Evolutionary conservation across 2,888 invertebrate genomes (phyloP), one percentile per base, ranked within the genome.

Genomic region (Erannis defoliaria): DNA sequence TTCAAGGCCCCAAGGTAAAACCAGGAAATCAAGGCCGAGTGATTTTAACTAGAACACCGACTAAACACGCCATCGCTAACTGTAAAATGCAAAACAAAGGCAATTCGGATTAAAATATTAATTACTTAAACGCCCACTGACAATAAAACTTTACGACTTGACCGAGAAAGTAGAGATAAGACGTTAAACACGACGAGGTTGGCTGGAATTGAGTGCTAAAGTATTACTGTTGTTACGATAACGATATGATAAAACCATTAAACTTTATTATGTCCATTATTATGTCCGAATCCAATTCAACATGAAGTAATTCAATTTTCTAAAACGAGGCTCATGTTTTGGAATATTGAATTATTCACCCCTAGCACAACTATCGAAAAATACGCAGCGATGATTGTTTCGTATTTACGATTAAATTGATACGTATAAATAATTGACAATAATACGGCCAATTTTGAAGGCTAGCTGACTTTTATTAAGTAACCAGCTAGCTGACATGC

Each of bases 11-110:
- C 54, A 54, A 60, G 59, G 59, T 51, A 45, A 45, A 50, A 21
- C 40, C 59, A 49, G 54, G 51, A 66, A 70, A 64, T 69, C 75
- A 78, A 78, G 74, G 77, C 31, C 70, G 60, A 37, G 40, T 50
- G 62, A 46, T 63, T 42, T 53, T 23, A 48, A 49, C 19, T 56
- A 37, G 66, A 77, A 78, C 71, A 75, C 67, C 66, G 72, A 58
- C 66, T 64, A 61, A 67, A 68, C 74, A 76, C 74, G 78, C 69
- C 64, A 76, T 59, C 31, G 46, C 56, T 53, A n/a, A 64, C 67
- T 69, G 70, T 67, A 56, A 62, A 61, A 56, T 62, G 56, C 53
- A 53, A 57, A 62, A 62, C 56, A 53, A 53, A 57, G 53, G 53
- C 56, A 53, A 53, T 62, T 62, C 29, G 46, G 33, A 56, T 56